A percentile compares a stretch with the other conserved stretches of the same genome.
These are phyloP conservation scores for Syngnathoides biaculeatus DNA, from an alignment of 2,113 vertebrate genomes.

Conservation along the genomic window DNA sequence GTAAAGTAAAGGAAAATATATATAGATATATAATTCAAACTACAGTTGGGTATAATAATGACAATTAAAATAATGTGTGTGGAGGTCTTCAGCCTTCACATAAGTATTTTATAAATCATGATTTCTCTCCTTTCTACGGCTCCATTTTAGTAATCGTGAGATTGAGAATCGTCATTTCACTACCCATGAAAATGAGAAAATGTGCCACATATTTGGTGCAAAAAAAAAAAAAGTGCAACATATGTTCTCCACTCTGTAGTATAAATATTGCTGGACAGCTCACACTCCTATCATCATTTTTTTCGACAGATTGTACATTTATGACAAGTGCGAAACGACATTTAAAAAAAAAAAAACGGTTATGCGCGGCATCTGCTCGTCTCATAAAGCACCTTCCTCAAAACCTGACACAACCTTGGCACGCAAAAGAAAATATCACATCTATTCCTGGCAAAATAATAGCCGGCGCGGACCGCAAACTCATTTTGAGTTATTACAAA, in stretches of 20 bases:
- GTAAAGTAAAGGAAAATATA: no score
- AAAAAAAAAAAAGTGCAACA: neutral
- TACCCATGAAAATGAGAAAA: neutral
- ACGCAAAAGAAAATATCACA: constrained; percentile 23
- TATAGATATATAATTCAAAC: no score
- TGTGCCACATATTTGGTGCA: neutral
- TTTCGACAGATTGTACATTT: constrained; percentile 4
- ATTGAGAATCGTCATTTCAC: neutral
- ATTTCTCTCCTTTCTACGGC: neutral
- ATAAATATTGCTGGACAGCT: constrained; percentile 3
- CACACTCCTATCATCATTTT: neutral
- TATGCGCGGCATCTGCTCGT: constrained; percentile 20
- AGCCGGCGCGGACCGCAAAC: constrained; percentile 5
- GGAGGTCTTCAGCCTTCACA: no score
- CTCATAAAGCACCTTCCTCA: constrained; percentile 13
- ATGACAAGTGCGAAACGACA: constrained; percentile 6
- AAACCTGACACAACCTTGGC: constrained; percentile 17
- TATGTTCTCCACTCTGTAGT: neutral
- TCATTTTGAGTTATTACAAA: constrained; percentile 26
- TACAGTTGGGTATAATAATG: no score
- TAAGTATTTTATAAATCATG: no score
- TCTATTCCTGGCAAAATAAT: constrained; percentile 22
- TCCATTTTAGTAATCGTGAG: neutral
- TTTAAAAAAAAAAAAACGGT: constrained; percentile 24
- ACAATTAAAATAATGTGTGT: no score